phyloP scores from a whole-genome alignment of 2,888 invertebrate genomes.

The Achlya flavicornis region DNA sequence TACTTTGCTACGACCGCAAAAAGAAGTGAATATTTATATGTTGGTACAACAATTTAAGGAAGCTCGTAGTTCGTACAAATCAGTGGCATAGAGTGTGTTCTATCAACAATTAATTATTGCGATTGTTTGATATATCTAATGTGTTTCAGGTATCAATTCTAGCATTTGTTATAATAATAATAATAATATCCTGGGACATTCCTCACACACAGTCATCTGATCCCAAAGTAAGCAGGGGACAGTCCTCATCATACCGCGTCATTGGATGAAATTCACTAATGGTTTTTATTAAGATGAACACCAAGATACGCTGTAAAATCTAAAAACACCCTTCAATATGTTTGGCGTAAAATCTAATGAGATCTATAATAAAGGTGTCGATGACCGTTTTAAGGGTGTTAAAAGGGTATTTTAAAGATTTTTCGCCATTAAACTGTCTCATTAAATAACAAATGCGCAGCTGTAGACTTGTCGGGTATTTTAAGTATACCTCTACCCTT shows the following conservation, averaged over 20 bases:
- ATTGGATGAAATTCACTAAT: too few species aligned
- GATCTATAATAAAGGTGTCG: background rate
- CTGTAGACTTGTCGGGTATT: background rate
- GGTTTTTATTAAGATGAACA: too few species aligned
- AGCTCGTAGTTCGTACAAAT: too few species aligned
- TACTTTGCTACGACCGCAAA: background rate
- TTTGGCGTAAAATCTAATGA: background rate
- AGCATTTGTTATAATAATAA: too few species aligned
- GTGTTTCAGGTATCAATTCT: too few species aligned
- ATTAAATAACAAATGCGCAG: background rate
- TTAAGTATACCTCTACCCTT: background rate
- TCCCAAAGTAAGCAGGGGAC: too few species aligned
- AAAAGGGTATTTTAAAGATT: background rate
- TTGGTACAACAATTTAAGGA: background rate
- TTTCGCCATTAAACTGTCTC: background rate
- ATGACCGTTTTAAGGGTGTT: background rate
- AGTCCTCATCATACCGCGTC: too few species aligned
- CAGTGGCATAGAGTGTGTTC: too few species aligned
- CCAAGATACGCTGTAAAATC: background rate
- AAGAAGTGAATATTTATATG: background rate
- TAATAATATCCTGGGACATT: too few species aligned
- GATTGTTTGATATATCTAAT: too few species aligned
- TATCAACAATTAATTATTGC: too few species aligned
- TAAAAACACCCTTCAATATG: background rate
- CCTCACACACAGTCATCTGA: too few species aligned